Percentiles rank a stretch among this genome's conserved stretches.
Evolutionary conservation across 2,113 vertebrate genomes (phyloP).

Genomic region (Artemisiospiza belli): DNA sequence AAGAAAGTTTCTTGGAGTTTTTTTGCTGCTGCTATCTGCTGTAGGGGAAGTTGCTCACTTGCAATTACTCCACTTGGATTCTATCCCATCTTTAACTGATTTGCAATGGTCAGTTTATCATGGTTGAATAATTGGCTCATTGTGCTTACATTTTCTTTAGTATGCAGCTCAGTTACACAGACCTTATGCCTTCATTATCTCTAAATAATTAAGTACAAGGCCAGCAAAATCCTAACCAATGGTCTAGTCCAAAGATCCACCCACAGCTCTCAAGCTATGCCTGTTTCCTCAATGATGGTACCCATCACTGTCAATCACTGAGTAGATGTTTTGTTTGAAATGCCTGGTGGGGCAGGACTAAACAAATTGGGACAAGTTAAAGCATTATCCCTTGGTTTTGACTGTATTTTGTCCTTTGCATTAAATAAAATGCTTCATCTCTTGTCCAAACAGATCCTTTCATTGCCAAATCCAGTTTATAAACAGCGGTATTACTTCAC

Average conservation of each 20-base stretch:
- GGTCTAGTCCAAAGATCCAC: background rate
- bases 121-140: background rate
- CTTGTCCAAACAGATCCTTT: background rate
- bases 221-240: background rate
- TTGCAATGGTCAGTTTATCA: background rate
- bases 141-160: constrained; percentile 29
- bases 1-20: background rate
- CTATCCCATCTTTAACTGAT: background rate
- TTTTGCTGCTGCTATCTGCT: background rate
- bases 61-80: background rate
- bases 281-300: background rate
- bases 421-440: background rate
- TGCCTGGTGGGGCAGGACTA: background rate
- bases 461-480: background rate
- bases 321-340: background rate
- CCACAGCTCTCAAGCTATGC: background rate
- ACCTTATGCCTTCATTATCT: constrained; percentile 11
- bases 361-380: background rate
- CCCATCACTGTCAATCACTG: background rate
- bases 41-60: background rate
- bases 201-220: background rate
- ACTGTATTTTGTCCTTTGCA: background rate
- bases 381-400: background rate
- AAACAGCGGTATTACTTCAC: background rate
- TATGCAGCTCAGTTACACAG: background rate